Evolutionary conservation across 2,797 vertebrate genomes (phyloP).

Genomic region (Spondyliosoma cantharus): DNA sequence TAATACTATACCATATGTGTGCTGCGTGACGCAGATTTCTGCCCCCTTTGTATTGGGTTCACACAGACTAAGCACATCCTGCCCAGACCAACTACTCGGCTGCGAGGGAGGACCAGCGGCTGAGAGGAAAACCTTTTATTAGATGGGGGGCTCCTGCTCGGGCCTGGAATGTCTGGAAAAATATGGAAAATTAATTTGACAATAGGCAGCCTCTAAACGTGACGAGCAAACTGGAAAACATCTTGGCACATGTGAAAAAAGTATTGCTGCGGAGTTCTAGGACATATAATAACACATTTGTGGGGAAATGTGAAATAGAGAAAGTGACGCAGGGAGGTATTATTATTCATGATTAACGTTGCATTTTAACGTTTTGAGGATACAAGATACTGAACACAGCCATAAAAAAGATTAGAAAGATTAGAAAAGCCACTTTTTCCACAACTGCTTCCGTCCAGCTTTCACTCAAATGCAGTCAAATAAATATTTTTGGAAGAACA

Average conservation of each 20-base stretch:
- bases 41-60: conserved; percentile 28
- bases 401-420: conserved; percentile 15
- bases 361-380: conserved; percentile 11
- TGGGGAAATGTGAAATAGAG: background rate
- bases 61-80: conserved; percentile 56
- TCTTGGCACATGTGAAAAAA: conserved; percentile 17
- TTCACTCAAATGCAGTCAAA: conserved; percentile 17
- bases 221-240: conserved; percentile 49
- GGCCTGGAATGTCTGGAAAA: conserved; percentile 74
- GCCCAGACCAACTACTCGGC: conserved; percentile 54
- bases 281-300: background rate
- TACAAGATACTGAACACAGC: background rate
- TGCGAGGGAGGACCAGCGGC: conserved; percentile 53
- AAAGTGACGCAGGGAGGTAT: background rate
- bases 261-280: background rate
- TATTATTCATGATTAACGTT: conserved; percentile 17
- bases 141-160: conserved; percentile 53
- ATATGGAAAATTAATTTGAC: conserved; percentile 74
- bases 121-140: conserved; percentile 73
- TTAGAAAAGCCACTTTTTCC: conserved; percentile 41
- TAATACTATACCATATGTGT: conserved; percentile 62
- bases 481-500: conserved; percentile 5
- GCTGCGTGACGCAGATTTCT: conserved; percentile 47
- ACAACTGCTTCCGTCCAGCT: conserved; percentile 19
- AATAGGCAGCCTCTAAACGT: conserved; percentile 31